Percentiles rank a stretch among this genome's conserved stretches.
These are phyloP conservation scores for Battus philenor DNA, from an alignment of 1,140 invertebrate genomes.

Conservation along the genomic window DNA sequence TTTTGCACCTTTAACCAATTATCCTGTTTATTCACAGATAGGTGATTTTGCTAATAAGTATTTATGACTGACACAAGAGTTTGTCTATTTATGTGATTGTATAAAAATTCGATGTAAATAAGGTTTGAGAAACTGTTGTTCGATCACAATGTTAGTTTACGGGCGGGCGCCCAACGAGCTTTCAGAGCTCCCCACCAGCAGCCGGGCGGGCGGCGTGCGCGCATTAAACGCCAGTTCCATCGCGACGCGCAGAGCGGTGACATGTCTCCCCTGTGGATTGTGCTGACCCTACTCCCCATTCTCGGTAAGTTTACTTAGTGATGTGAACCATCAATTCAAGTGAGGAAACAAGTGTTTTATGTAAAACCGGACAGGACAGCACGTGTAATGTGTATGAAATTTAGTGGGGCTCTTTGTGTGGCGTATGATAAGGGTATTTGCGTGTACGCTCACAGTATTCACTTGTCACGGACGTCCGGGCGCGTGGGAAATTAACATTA, in stretches of 20 bases:
- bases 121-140: no score
- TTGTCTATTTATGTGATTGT: no score
- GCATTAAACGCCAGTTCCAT: constrained; percentile 39
- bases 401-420: no score
- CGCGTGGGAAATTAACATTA: constrained; percentile 33
- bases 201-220: constrained; percentile 48
- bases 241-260: constrained; percentile 58
- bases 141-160: no score
- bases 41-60: no score
- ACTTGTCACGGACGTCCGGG: constrained; percentile 42
- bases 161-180: constrained; percentile 54
- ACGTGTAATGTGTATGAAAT: constrained; percentile 29
- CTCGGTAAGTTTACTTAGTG: constrained; percentile 57
- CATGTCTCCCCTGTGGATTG: constrained; percentile 68
- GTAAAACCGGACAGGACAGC: not conserved
- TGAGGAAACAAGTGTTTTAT: constrained; percentile 23
- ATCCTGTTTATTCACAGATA: no score
- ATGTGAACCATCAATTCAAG: constrained; percentile 9
- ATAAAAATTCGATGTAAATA: no score
- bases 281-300: constrained; percentile 61
- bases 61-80: no score
- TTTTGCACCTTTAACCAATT: no score
- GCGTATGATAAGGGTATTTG: constrained; percentile 9
- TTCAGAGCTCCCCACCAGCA: constrained; percentile 37
- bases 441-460: constrained; percentile 29